Percentiles rank a stretch among this genome's conserved stretches.
Conservation (phyloP, 1,140 invertebrate genomes). For the Apis dorsata region DNA sequence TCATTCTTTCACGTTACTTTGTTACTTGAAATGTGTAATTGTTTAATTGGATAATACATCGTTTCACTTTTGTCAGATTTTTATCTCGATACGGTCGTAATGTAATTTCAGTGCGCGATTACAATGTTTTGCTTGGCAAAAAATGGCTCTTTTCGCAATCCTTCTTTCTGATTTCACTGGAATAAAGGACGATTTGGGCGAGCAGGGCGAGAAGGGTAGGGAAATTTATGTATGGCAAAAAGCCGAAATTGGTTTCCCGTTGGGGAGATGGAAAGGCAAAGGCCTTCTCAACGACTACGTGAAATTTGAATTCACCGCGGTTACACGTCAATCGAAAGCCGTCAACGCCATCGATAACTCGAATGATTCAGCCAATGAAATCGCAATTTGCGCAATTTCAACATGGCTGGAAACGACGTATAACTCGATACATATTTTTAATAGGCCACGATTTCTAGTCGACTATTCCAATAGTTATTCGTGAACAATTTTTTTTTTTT, state of each 20-base stretch:
- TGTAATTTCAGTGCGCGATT: too few species aligned
- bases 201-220: constrained; percentile 27
- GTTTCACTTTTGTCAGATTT: too few species aligned
- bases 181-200: constrained; percentile 34
- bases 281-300: background rate
- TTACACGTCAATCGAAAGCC: background rate
- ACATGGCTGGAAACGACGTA: background rate
- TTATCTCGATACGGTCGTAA: too few species aligned
- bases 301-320: constrained; percentile 9
- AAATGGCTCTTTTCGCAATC: background rate
- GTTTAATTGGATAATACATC: too few species aligned
- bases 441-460: background rate
- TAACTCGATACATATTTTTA: background rate
- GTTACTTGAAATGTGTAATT: too few species aligned
- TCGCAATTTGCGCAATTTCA: background rate
- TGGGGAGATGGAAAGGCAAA: constrained; percentile 8
- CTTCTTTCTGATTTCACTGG: background rate
- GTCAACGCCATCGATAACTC: background rate
- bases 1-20: too few species aligned
- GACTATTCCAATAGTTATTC: background rate
- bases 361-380: background rate
- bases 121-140: too few species aligned
- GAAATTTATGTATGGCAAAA: constrained; percentile 53
- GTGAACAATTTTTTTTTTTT: too few species aligned
- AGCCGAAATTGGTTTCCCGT: constrained; percentile 41